phyloP scores from a whole-genome alignment of 2,797 vertebrate species.

The Hydrophis major region DNA sequence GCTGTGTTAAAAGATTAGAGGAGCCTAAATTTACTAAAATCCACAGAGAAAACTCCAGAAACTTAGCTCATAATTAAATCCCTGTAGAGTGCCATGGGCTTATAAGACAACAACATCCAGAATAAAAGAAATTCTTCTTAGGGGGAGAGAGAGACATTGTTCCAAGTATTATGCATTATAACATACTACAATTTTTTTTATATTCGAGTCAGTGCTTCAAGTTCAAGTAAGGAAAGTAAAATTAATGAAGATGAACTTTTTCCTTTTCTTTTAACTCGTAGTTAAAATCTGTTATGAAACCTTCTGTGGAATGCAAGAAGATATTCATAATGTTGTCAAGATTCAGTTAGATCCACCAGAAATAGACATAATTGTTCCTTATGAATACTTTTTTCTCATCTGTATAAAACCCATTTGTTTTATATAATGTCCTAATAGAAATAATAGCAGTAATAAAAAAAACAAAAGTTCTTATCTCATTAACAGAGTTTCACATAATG shows the following conservation, averaged over 20 bases:
- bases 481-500: not conserved
- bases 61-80: not conserved
- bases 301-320: not conserved
- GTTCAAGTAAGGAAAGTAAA: not conserved
- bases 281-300: no score
- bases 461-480: not conserved
- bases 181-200: not conserved
- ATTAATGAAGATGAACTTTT: not conserved
- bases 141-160: not conserved
- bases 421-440: not conserved
- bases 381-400: not conserved
- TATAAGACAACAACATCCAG: not conserved
- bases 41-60: not conserved
- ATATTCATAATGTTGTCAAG: not conserved
- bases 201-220: not conserved
- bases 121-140: not conserved
- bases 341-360: not conserved
- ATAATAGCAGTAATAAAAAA: not conserved
- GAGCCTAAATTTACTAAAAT: slow-evolving; percentile 14
- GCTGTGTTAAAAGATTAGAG: slow-evolving; percentile 11
- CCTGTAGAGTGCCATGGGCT: not conserved
- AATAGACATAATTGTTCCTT: not conserved
- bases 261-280: not conserved
- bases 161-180: not conserved
- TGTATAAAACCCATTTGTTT: not conserved